Evolutionary conservation across 2,888 invertebrate genomes (phyloP).

Genomic region (Phengaris arion): DNA sequence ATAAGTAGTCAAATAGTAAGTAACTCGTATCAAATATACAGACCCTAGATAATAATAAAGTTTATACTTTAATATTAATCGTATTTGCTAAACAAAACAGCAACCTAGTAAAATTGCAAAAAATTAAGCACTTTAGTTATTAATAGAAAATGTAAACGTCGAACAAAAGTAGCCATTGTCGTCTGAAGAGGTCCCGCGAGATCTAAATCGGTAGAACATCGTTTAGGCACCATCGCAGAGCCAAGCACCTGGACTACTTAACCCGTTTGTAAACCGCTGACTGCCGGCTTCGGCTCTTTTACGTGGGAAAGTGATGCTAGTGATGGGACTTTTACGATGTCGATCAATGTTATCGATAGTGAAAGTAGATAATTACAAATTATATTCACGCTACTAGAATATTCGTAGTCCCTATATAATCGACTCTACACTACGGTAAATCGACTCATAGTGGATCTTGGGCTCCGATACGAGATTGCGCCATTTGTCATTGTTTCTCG

Average conservation of each 20-base stretch:
- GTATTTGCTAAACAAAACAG: background rate
- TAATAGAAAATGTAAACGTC: background rate
- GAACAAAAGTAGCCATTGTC: background rate
- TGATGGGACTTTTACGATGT: constrained; percentile 33
- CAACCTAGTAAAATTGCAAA: background rate
- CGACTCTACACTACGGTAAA: too few relatives aligned
- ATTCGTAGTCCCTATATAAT: too few relatives aligned
- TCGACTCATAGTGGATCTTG: too few relatives aligned
- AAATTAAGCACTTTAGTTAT: background rate
- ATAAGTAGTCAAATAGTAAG: too few relatives aligned
- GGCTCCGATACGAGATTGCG: too few relatives aligned
- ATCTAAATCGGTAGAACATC: constrained; percentile 39
- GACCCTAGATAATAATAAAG: too few relatives aligned
- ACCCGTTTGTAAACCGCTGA: constrained; percentile 75
- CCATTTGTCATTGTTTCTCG: too few relatives aligned
- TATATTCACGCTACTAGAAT: too few relatives aligned
- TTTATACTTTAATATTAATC: too few relatives aligned
- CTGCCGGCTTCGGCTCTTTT: constrained; percentile 51
- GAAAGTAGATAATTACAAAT: too few relatives aligned
- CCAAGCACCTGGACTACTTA: constrained; percentile 51
- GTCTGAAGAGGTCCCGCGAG: background rate
- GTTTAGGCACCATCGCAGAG: constrained; percentile 45
- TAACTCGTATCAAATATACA: too few relatives aligned
- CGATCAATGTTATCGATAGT: constrained; percentile 24
- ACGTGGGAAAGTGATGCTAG: constrained; percentile 46